These are phyloP conservation scores for Homalodisca vitripennis DNA, from an alignment of 1,140 invertebrate genomes.

Conservation along the genomic window DNA sequence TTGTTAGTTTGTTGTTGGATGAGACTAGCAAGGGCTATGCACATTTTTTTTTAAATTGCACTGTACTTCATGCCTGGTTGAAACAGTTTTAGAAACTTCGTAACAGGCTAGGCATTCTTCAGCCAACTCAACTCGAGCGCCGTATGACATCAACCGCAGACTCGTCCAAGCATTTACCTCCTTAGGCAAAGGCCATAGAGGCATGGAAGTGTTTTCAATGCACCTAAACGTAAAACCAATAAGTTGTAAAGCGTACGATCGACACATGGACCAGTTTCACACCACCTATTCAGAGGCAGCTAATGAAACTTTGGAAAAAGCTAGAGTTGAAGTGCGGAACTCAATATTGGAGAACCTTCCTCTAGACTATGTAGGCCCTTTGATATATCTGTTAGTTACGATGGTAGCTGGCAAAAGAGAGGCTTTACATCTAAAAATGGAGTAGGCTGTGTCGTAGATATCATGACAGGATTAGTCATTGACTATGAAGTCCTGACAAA, in stretches of 20 bases:
- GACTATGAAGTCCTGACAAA: no score
- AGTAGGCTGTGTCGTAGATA: no score
- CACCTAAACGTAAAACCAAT: background rate
- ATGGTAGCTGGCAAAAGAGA: no score
- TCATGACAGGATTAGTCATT: no score
- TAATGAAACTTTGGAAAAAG: conserved; percentile 12
- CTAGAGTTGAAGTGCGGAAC: conserved; percentile 1
- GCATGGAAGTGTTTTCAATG: background rate
- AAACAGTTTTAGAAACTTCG: conserved; percentile 5
- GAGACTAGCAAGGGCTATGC: background rate
- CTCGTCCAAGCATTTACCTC: conserved; percentile 5
- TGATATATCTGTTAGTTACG: conserved; percentile 6
- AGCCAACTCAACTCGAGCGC: background rate
- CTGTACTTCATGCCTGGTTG: background rate
- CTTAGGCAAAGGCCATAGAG: conserved; percentile 18
- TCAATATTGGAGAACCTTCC: background rate
- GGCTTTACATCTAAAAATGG: conserved; percentile 18
- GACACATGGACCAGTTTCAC: conserved; percentile 1
- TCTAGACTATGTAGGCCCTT: conserved; percentile 9
- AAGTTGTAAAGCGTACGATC: conserved; percentile 1
- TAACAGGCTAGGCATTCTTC: background rate
- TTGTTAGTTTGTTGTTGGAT: no score
- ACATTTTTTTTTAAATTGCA: background rate
- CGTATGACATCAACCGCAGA: conserved; percentile 7
- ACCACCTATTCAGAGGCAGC: background rate